Percentiles rank a stretch among this genome's conserved stretches.
Evolutionary conservation across 92 coral and sea anemone species (phyloP).

Genomic region (Chrysogorgia sp.): DNA sequence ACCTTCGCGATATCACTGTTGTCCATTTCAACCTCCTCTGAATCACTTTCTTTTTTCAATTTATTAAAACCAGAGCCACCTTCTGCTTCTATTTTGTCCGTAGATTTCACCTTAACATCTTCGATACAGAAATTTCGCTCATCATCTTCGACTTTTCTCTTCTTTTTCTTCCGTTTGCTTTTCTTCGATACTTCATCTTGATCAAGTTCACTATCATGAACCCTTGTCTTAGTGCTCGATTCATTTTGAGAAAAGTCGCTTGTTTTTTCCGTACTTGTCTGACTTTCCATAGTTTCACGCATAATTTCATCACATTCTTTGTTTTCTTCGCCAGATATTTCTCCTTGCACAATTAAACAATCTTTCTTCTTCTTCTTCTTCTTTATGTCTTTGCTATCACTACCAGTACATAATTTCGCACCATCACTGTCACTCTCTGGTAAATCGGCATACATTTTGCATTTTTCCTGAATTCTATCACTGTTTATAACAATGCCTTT

Average conservation of each 20-base stretch:
- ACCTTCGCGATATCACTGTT: neutral
- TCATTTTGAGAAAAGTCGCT: neutral
- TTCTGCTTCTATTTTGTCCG: neutral
- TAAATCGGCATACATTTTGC: neutral
- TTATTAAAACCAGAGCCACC: neutral
- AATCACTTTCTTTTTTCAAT: neutral
- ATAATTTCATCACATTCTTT: neutral
- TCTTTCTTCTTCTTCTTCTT: constrained; percentile 9
- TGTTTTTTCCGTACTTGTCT: neutral
- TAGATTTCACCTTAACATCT: neutral
- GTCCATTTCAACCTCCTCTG: neutral
- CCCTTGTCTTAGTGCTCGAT: neutral
- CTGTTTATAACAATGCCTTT: neutral
- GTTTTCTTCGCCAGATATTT: neutral
- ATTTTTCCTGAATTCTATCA: neutral
- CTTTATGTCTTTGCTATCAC: neutral
- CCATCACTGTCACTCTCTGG: neutral
- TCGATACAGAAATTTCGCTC: neutral
- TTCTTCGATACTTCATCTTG: neutral
- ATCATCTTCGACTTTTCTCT: neutral
- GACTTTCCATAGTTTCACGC: neutral
- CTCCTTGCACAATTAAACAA: no score
- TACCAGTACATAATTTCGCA: neutral
- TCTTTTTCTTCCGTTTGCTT: constrained; percentile 18
- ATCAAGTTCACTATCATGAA: neutral